Evolutionary conservation across 2,888 invertebrate genomes (phyloP).

Genomic region (Diarsia dahlii): DNA sequence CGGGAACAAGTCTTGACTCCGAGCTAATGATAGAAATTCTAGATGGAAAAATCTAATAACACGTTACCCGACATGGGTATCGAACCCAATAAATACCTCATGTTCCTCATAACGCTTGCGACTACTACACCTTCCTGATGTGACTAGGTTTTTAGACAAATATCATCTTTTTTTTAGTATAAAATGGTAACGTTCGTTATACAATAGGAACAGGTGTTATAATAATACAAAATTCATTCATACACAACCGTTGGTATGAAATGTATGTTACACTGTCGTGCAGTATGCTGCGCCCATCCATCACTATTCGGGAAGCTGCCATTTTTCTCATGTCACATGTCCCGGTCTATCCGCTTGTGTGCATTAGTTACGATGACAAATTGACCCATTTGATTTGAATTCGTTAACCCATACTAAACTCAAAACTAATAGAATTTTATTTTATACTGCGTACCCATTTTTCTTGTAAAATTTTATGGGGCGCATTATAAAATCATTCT

Average conservation of each 20-base stretch:
- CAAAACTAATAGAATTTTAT: background rate
- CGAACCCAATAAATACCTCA: background rate
- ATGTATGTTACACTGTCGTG: constrained; percentile 21
- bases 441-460: background rate
- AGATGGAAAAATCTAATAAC: background rate
- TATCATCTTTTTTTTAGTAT: background rate
- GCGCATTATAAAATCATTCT: background rate
- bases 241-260: constrained; percentile 12
- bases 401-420: background rate
- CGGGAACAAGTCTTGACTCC: accelerated
- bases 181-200: background rate
- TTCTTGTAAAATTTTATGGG: background rate
- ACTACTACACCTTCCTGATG: background rate
- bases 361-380: constrained; percentile 58
- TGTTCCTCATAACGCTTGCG: background rate
- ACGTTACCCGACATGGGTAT: background rate
- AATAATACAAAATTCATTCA: background rate
- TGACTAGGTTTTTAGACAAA: background rate
- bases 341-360: constrained; percentile 25
- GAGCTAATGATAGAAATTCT: background rate
- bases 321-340: constrained; percentile 52
- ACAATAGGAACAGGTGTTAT: background rate
- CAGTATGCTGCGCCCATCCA: constrained; percentile 36
- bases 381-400: constrained; percentile 44
- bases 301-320: constrained; percentile 37